Conservation (phyloP, 2,888 invertebrate genomes). For the Stratiomys singularior region DNA sequence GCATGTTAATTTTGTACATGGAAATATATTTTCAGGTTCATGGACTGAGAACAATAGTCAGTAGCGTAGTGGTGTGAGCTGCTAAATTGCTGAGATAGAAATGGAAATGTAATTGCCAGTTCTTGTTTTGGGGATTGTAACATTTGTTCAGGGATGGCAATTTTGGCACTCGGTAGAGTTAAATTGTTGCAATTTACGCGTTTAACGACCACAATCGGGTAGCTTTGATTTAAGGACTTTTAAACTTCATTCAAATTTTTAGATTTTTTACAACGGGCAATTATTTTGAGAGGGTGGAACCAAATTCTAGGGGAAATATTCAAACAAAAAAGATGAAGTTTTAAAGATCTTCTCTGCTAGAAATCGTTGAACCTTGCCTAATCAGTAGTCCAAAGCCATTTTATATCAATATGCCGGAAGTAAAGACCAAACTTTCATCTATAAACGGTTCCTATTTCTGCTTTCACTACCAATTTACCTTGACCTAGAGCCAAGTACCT, state of each 20-base stretch:
- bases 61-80: background rate
- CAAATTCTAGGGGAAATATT: background rate
- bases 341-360: too few species aligned
- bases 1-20: background rate
- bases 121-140: background rate
- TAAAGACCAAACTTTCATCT: background rate
- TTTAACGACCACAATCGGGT: too few species aligned
- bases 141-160: background rate
- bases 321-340: background rate
- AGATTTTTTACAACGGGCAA: too few species aligned
- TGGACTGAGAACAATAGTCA: background rate
- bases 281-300: background rate
- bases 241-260: too few species aligned
- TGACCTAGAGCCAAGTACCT: slow-evolving; percentile 7
- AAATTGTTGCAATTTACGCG: background rate
- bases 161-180: background rate
- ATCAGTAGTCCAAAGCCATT: background rate
- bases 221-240: too few species aligned
- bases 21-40: background rate
- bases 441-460: background rate
- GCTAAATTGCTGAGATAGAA: background rate
- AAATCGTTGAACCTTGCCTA: background rate
- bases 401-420: background rate
- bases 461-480: slow-evolving; percentile 37
- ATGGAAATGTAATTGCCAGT: background rate